Base-by-base conservation (phyloP, 2,797 vertebrate species). In the Pampus argenteus region DNA sequence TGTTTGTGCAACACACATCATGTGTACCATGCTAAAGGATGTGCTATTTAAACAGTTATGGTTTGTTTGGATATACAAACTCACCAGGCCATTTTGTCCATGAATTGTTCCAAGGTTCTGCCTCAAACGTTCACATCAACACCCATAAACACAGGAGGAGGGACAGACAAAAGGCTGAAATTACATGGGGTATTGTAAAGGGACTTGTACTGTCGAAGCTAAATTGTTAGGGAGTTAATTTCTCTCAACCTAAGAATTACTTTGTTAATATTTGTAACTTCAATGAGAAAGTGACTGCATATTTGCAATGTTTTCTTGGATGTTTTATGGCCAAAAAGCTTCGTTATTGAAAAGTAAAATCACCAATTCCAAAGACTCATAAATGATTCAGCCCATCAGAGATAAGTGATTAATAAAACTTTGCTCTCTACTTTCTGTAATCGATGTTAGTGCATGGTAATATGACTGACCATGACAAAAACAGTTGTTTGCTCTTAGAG, bases 141-240 rank as follows among this genome's bases (percentile, higher is more conserved):
- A 90, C 90, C 91, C 91, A 92, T 92, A 94, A 93, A 93, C 92
- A 94, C 81, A 83, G 77, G 70, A 84, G 77, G 66, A 67, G 71
- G 51, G 68, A 66, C 22, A 20, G 68, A 87, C 82, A 89, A 88
- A 90, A 74, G 87, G 42, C 74, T 57, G 71, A 54, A 40, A 47
- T 8, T 29, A 63, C 31, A 44, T 48, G 42, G 40, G 8, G 60
- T 34, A 50, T 61, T 73, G 76, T 71, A 69, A 78, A 51, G 29
- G 22, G 50, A 69, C 8, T 3, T 70, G 57, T 38, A 63, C 34
- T 29, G 28, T 20, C 40, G 51, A 18, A 47, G 15, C 55, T 20
- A 66, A 65, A 62, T 31, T 29, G 20, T 68, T 22, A 22, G 26
- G 66, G 49, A 36, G 3, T 51, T 34, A 36, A 65, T 50, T 25